Evolutionary conservation across 2,797 vertebrate genomes (phyloP).

Genomic region (Trachurus trachurus): DNA sequence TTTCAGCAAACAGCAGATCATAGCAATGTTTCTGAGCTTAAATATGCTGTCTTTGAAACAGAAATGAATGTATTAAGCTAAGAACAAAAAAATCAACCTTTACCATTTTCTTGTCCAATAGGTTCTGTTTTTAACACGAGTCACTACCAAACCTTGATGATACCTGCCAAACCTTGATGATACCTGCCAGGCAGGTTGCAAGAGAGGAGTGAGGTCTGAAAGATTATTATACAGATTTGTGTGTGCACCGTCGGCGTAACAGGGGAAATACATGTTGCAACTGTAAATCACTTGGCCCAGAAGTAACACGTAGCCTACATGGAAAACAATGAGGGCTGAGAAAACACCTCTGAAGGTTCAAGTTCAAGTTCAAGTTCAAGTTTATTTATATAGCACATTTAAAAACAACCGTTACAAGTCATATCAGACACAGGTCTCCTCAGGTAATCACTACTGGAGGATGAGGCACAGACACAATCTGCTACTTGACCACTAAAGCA

Average conservation of each 20-base stretch:
- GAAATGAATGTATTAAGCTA: neutral
- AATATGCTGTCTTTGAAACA: neutral
- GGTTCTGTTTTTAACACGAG: neutral
- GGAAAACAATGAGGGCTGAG: neutral
- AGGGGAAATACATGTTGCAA: neutral
- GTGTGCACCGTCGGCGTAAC: neutral
- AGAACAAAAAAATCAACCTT: neutral
- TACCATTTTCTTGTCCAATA: neutral
- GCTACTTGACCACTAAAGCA: neutral
- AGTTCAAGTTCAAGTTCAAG: no score
- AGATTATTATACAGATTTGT: neutral
- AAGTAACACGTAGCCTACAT: neutral
- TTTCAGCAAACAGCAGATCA: neutral
- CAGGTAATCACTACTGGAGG: neutral
- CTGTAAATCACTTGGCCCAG: neutral
- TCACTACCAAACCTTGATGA: neutral
- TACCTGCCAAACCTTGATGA: neutral
- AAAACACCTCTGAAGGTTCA: neutral
- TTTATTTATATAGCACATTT: no score
- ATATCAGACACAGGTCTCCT: no score
- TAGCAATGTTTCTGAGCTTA: neutral
- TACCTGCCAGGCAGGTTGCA: neutral
- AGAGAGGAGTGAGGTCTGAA: neutral
- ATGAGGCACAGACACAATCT: neutral
- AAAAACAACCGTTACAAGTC: no score